These are phyloP conservation scores for Melanotaenia trifasciata DNA, from an alignment of 2,797 vertebrate species.

Conservation along the genomic window DNA sequence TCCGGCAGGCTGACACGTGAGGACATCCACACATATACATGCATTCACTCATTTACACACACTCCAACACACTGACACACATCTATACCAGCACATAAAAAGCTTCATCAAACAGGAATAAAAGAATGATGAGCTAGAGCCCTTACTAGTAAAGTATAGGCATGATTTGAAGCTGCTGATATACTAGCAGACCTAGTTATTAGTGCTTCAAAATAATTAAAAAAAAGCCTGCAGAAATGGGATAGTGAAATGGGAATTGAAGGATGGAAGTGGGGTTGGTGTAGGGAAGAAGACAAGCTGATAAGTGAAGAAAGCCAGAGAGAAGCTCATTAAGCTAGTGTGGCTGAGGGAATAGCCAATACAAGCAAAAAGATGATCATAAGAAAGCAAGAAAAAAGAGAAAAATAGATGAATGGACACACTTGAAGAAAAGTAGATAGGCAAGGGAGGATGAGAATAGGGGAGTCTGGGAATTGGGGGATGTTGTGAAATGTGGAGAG, in stretches of 20 bases:
- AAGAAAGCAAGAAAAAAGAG: conserved; percentile 45
- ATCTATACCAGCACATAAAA: background rate
- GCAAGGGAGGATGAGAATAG: conserved; percentile 44
- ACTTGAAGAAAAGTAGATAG: conserved; percentile 15
- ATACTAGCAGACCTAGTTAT: conserved; percentile 52
- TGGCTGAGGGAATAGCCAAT: conserved; percentile 67
- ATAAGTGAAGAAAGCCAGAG: conserved; percentile 62
- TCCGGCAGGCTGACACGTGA: conserved; percentile 42
- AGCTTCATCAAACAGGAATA: background rate
- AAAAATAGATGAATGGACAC: conserved; percentile 57
- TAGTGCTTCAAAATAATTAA: conserved; percentile 49
- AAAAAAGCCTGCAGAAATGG: conserved; percentile 43
- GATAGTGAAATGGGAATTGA: conserved; percentile 31
- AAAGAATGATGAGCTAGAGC: conserved; percentile 37
- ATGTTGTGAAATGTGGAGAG: conserved; percentile 51
- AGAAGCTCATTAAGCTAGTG: conserved; percentile 70
- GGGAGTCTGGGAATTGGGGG: conserved; percentile 49
- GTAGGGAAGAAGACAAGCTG: conserved; percentile 26
- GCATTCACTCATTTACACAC: conserved; percentile 25
- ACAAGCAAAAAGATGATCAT: conserved; percentile 64
- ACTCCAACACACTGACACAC: conserved; percentile 22
- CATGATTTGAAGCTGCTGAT: conserved; percentile 54
- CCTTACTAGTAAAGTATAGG: conserved; percentile 25
- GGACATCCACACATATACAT: conserved; percentile 15
- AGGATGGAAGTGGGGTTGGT: conserved; percentile 14